Evolutionary conservation across 2,113 vertebrate species (phyloP), one percentile per base, ranked within the genome.

Genomic region (Datnioides undecimradiatus): DNA sequence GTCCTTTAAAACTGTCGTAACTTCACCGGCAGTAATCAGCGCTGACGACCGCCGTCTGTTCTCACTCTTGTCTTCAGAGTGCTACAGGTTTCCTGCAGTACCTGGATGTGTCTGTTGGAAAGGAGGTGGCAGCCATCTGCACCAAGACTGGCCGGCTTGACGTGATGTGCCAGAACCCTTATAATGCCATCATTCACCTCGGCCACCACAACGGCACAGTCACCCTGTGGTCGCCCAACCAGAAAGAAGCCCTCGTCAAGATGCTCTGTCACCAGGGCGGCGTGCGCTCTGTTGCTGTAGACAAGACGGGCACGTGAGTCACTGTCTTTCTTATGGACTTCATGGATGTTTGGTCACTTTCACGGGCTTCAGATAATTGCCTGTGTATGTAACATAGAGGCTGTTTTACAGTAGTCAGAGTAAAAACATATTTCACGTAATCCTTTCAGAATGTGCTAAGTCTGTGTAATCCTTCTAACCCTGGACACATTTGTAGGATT

Each of bases 1-100:
- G 10, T 31, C 6, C 13, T 27, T 67, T 9, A 45, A 36, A 58
- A 33, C 3, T n/a, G 21, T 31, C 27, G 46, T 73, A 4, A 29
- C n/a, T 54, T 17, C 5, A 46, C 25, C 4, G 17, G 10, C 17
- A n/a, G 14, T 23, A 36, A 19, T 33, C 29, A 6, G 55, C 17
- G 46, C 40, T 59, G n/a, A 36, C 3, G 10, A 19, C 6, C 2
- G 0, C 29, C 14, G n/a, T n/a, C 9, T 38, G 9, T 40, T 64
- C 8, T 33, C 14, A 5, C 13, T 64, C 33, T 33, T 43, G 12
- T 72, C 57, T 8, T 67, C 83, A 98, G 97, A 97, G 96, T 46
- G 91, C 96, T 29, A 95, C 96, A 0, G 90, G 97, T 21, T 98
- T 97, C 91, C 93, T 98, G 60, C 96, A 97, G 80, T 98, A 98